These are phyloP conservation scores for Parotia lawesii DNA, from an alignment of 2,113 vertebrate species.

Conservation along the genomic window DNA sequence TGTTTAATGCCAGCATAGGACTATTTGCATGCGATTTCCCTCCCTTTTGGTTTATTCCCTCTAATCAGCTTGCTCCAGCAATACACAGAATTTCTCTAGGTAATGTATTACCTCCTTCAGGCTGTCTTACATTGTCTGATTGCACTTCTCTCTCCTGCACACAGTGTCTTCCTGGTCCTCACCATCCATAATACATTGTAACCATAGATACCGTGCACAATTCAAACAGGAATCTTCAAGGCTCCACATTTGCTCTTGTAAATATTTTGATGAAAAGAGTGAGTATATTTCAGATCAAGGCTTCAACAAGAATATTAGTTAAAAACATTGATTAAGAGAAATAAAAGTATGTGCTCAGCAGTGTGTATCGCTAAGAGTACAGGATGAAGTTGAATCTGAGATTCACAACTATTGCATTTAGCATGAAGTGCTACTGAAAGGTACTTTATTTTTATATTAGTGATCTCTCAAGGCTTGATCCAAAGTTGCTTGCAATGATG, in stretches of 20 bases:
- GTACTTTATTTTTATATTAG: background rate
- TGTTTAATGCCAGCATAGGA: background rate
- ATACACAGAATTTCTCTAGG: background rate
- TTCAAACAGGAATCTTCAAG: background rate
- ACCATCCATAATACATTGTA: background rate
- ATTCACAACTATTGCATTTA: background rate
- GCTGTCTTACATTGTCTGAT: background rate
- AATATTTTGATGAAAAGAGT: constrained; percentile 54
- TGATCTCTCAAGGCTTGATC: background rate
- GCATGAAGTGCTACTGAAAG: background rate
- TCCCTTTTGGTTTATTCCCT: background rate
- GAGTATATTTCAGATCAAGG: background rate
- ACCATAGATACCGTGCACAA: constrained; percentile 27
- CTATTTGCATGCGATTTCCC: background rate
- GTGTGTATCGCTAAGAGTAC: background rate
- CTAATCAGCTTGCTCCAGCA: background rate
- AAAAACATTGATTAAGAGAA: constrained; percentile 12
- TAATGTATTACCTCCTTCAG: background rate
- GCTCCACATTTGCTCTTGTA: background rate
- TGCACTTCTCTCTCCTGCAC: background rate
- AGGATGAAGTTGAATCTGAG: background rate
- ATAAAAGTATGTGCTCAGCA: background rate
- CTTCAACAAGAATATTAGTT: constrained; percentile 1
- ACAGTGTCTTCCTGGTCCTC: background rate
- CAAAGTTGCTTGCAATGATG: background rate